These are phyloP conservation scores for Mesodorylaimus sp. DNA, from an alignment of 2,888 invertebrate species.

Conservation along the genomic window DNA sequence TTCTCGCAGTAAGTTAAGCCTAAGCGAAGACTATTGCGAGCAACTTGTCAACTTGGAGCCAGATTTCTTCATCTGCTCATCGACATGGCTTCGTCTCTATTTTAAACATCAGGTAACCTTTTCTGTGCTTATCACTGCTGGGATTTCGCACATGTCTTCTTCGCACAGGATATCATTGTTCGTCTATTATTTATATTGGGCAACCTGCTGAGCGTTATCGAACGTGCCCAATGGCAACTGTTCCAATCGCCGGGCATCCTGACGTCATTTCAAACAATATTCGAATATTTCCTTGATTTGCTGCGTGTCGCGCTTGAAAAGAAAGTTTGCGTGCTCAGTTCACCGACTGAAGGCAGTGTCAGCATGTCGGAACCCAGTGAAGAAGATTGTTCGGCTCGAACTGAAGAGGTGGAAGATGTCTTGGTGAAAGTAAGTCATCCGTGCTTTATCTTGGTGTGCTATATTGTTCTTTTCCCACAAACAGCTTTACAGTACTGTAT, in stretches of 20 bases:
- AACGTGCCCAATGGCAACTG: neutral
- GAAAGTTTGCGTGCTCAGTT: too few relatives aligned
- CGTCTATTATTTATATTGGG: constrained; percentile 2
- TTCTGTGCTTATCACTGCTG: too few relatives aligned
- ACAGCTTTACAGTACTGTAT: too few relatives aligned
- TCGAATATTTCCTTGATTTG: neutral
- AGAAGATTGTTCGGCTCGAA: neutral
- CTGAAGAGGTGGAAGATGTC: neutral
- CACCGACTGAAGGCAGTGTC: too few relatives aligned
- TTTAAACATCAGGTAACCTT: too few relatives aligned
- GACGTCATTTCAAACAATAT: neutral
- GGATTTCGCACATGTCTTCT: too few relatives aligned
- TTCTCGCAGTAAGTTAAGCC: neutral
- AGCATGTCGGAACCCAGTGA: too few relatives aligned
- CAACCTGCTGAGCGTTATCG: neutral
- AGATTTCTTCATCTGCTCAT: neutral
- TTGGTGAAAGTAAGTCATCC: neutral
- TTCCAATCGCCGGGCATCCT: neutral
- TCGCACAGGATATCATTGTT: constrained; percentile 4
- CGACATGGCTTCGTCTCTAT: too few relatives aligned
- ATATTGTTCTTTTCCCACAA: too few relatives aligned
- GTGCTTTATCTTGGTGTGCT: too few relatives aligned
- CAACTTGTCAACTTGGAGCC: neutral
- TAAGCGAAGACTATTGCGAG: neutral
- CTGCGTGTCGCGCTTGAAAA: too few relatives aligned